A percentile compares a stretch with the other conserved stretches of the same genome.
phyloP scores from a whole-genome alignment of 2,113 vertebrate genomes.

The Nothobranchius furzeri region DNA sequence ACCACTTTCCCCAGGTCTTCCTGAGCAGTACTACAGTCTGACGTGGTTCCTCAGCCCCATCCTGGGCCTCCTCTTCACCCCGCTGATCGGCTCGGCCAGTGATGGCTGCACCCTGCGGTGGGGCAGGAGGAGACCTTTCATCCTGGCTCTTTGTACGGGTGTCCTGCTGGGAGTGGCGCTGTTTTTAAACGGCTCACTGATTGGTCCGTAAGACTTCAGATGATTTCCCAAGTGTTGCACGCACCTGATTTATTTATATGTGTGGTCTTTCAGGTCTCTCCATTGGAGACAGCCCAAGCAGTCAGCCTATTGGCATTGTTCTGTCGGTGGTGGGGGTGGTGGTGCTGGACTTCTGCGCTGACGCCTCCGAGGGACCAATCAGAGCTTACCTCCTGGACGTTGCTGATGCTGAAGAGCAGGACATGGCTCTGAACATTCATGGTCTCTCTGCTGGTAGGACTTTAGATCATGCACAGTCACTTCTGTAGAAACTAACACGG shows the following conservation, averaged over 20 bases:
- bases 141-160: slow-evolving; percentile 91
- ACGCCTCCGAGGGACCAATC: slow-evolving; percentile 94
- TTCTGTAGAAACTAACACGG: too few relatives aligned
- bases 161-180: slow-evolving; percentile 92
- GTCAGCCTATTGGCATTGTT: slow-evolving; percentile 91
- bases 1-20: slow-evolving; percentile 84
- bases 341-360: slow-evolving; percentile 93
- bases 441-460: slow-evolving; percentile 90
- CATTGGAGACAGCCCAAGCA: slow-evolving; percentile 84
- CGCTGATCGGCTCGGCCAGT: slow-evolving; percentile 94
- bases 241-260: too few relatives aligned
- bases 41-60: slow-evolving; percentile 98
- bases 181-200: slow-evolving; percentile 94
- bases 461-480: too few relatives aligned
- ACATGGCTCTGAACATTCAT: slow-evolving; percentile 98
- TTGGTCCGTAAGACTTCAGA: slow-evolving; percentile 79
- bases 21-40: slow-evolving; percentile 98
- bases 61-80: slow-evolving; percentile 94
- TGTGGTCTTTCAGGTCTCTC: slow-evolving; percentile 81
- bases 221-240: not conserved
- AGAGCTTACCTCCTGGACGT: slow-evolving; percentile 95
- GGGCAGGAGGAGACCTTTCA: slow-evolving; percentile 95
- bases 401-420: slow-evolving; percentile 94
- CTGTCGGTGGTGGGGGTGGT: slow-evolving; percentile 95
- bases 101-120: slow-evolving; percentile 95